Percentiles rank a stretch among this genome's conserved stretches.
Conservation (phyloP, 2,888 invertebrate genomes). For the Cyclophora albipunctata region DNA sequence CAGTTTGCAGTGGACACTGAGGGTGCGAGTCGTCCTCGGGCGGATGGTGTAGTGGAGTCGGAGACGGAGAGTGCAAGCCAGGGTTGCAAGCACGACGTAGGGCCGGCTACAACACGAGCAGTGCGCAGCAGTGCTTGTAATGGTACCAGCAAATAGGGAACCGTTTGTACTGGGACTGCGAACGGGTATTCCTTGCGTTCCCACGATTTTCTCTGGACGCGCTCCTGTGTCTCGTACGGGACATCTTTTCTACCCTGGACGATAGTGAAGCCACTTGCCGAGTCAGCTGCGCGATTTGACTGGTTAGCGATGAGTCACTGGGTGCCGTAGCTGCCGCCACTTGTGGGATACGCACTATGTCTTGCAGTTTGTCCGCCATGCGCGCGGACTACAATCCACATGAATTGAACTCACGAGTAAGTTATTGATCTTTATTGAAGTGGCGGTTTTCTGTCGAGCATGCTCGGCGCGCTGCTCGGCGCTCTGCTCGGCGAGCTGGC, state of each 20-base stretch:
- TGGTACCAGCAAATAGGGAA: slow-evolving; percentile 22
- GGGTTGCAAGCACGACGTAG: too few relatives aligned
- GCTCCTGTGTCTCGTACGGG: not conserved
- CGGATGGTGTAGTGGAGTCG: too few relatives aligned
- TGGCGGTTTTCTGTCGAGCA: slow-evolving; percentile 16
- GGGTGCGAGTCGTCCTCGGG: too few relatives aligned
- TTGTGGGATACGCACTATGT: not conserved
- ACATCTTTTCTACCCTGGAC: not conserved
- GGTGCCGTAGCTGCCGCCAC: not conserved
- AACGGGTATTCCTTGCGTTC: not conserved
- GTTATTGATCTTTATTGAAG: slow-evolving; percentile 20
- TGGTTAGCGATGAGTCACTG: not conserved
- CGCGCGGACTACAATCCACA: not conserved
- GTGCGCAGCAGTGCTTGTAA: slow-evolving; percentile 3
- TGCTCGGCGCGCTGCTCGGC: slow-evolving; percentile 12
- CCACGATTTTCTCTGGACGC: not conserved
- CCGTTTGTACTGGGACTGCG: slow-evolving; percentile 10
- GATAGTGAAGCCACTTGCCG: not conserved
- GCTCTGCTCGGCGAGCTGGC: slow-evolving; percentile 9
- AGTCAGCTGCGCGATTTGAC: not conserved
- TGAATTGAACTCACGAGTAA: slow-evolving; percentile 21
- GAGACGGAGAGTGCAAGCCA: too few relatives aligned
- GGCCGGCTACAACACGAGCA: too few relatives aligned
- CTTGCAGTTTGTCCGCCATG: not conserved
- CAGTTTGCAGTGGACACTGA: too few relatives aligned